Evolutionary conservation across 2,113 vertebrate genomes (phyloP), one percentile per base, ranked within the genome.

Genomic region (Antennarius striatus): DNA sequence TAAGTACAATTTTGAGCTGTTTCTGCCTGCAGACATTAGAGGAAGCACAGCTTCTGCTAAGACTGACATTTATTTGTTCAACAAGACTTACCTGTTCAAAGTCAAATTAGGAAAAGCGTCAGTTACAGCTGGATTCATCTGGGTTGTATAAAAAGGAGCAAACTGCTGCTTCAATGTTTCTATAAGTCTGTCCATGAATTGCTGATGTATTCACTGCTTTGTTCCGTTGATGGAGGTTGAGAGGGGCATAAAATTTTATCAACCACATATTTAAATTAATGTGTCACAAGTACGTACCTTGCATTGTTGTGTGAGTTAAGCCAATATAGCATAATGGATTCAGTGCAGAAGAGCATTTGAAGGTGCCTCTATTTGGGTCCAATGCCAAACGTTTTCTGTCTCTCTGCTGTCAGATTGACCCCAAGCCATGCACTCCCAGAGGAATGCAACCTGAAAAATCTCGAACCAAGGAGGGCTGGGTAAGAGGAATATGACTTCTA

Each of bases 391-490:
- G 4, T 56, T 71, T 66, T 82, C 30, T 68, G 43, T 75, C 49
- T 68, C 32, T 80, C 15, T 83, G 50, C 68, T 68, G 66, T 80
- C 91, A 99, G 98, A 99, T 99, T 81, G 98, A 99, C 89, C 98
- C 98, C 77, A 99, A 99, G 94, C 98, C 98, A 81, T 99, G 98
- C 77, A 99, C 98, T 52, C 98, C 98, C 68, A 93, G 98, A 84
- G 97, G 97, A 91, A 99, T 99, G 97, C 98, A 99, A 68, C 96
- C 97, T 8, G 97, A 99, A 88, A 94, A 97, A 90, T 94, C 95
- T 63, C 92, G 96, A 84, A 93, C 95, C 40, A 97, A 98, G 90
- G 98, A 99, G 80, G 97, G 96, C 92, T 98, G 96, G 96, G 97
- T 98, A 95, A 98, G 80, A 75, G 55, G 39, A 79, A 52, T 79